Conservation (phyloP, 2,797 vertebrate genomes). For the Myoxocephalus aenaeus region DNA sequence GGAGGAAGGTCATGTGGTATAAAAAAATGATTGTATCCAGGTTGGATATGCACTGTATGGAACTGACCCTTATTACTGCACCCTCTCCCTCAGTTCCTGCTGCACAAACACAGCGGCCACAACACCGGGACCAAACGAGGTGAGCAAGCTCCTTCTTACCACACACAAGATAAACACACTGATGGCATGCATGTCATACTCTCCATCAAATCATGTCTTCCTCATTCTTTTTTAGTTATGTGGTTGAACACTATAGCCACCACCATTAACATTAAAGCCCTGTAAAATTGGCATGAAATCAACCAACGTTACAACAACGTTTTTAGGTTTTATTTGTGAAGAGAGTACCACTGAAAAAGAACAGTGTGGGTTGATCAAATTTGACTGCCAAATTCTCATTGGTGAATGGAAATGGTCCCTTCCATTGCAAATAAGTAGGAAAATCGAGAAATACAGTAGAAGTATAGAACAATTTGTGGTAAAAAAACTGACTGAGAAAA, state of each 20-base stretch:
- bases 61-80: constrained; percentile 47
- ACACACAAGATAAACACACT: constrained; percentile 5
- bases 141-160: constrained; percentile 13
- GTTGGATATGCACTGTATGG: constrained; percentile 62
- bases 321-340: not conserved
- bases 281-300: not conserved
- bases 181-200: not conserved
- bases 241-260: not conserved
- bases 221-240: not conserved
- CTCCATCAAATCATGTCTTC: constrained; percentile 9
- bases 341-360: not conserved
- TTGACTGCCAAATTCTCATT: not conserved
- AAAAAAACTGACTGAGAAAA: not conserved
- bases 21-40: constrained; percentile 62
- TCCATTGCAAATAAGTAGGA: constrained; percentile 1
- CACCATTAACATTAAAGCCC: not conserved
- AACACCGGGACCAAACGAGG: not conserved
- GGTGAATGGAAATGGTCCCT: not conserved
- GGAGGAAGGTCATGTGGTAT: constrained; percentile 66
- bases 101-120: not conserved
- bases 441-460: not conserved
- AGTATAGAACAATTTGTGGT: not conserved
- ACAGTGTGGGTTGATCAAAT: not conserved
- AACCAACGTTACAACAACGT: not conserved
- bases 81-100: constrained; percentile 46